A percentile compares a stretch with the other conserved stretches of the same genome.
These are phyloP conservation scores for Crenichthys baileyi DNA, from an alignment of 2,797 vertebrate species.

Conservation along the genomic window DNA sequence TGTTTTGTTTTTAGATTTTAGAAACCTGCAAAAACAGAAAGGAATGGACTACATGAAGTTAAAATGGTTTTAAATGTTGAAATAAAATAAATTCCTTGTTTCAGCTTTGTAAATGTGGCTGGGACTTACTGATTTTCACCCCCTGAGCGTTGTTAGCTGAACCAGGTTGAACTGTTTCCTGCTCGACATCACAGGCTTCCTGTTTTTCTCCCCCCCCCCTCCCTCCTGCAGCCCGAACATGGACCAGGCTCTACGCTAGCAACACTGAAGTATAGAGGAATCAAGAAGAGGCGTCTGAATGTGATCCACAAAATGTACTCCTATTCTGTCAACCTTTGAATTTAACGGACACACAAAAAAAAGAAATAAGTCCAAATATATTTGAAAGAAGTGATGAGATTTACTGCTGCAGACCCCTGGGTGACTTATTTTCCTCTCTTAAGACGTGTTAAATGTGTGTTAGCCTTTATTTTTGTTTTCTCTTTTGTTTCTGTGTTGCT, in stretches of 20 bases:
- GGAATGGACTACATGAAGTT: neutral
- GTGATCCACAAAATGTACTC: conserved; percentile 89
- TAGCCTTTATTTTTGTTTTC: conserved; percentile 30
- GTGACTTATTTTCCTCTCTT: conserved; percentile 72
- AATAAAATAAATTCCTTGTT: too few species aligned
- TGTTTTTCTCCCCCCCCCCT: conserved; percentile 26
- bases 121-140: neutral
- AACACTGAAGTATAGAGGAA: conserved; percentile 90
- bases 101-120: too few species aligned
- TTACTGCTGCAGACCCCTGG: conserved; percentile 76
- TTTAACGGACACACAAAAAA: conserved; percentile 82
- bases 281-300: conserved; percentile 85
- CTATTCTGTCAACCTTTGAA: conserved; percentile 96
- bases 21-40: neutral
- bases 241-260: conserved; percentile 98
- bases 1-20: too few species aligned
- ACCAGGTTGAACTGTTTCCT: neutral
- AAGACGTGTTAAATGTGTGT: conserved; percentile 70
- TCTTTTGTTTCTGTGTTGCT: conserved; percentile 57
- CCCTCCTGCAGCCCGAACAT: conserved; percentile 90
- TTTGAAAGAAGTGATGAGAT: conserved; percentile 71
- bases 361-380: conserved; percentile 74
- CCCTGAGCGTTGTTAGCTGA: too few species aligned
- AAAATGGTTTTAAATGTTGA: too few species aligned
- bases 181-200: conserved; percentile 5